Conservation (phyloP, 2,113 vertebrate species). For the Misgurnus anguillicaudatus region DNA sequence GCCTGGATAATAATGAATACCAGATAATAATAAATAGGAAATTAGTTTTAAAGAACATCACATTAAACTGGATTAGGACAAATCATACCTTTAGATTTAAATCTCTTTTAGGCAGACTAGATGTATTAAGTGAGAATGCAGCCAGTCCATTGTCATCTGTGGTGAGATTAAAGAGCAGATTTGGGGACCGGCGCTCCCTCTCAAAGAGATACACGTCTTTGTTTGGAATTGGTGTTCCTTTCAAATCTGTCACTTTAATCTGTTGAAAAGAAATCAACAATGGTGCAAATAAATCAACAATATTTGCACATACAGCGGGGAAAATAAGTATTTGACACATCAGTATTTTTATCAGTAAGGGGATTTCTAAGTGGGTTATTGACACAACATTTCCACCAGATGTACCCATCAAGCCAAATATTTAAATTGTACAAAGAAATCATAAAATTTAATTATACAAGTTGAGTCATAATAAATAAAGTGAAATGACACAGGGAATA, state of each 20-base stretch:
- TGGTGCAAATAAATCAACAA: not conserved
- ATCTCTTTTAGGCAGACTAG: constrained; percentile 7
- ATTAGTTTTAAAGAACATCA: not conserved
- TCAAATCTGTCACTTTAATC: constrained; percentile 62
- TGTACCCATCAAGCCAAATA: no score
- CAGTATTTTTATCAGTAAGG: no score
- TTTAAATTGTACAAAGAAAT: no score
- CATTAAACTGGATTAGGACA: not conserved
- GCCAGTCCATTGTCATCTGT: constrained; percentile 66
- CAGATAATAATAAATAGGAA: not conserved
- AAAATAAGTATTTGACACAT: no score
- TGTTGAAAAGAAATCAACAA: constrained; percentile 37
- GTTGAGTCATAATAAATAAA: no score
- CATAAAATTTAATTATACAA: no score
- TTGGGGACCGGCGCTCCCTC: constrained; percentile 27
- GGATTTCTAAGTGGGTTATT: no score
- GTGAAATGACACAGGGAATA: no score
- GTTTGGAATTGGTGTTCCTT: constrained; percentile 53
- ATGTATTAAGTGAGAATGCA: constrained; percentile 55
- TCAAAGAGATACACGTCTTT: constrained; percentile 56
- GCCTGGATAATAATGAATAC: constrained; percentile 51
- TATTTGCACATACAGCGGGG: not conserved
- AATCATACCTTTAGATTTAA: constrained; percentile 53
- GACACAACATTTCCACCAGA: no score
- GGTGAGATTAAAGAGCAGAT: constrained; percentile 61